Conservation (phyloP, 2,797 vertebrate species). For the Sebastes trivittatus region DNA sequence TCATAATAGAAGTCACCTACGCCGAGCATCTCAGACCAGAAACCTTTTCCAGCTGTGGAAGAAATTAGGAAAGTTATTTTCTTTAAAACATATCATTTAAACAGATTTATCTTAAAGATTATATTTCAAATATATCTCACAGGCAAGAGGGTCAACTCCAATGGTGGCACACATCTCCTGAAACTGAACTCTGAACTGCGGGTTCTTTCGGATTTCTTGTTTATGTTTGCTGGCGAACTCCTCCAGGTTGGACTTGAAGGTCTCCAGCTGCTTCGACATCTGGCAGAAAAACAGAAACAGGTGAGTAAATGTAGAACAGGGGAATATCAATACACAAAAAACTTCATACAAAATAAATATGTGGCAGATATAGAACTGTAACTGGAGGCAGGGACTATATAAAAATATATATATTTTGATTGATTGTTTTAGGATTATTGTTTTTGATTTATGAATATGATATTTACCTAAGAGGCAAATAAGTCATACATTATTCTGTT, state of each 20-base stretch:
- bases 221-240: conserved; percentile 99
- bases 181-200: conserved; percentile 95
- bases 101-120: neutral
- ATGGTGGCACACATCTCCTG: conserved; percentile 99
- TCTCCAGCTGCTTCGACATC: conserved; percentile 98
- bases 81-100: neutral
- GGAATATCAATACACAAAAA: neutral
- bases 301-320: neutral
- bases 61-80: neutral
- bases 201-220: conserved; percentile 93
- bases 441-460: neutral
- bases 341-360: neutral
- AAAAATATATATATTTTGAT: neutral
- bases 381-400: neutral
- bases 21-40: conserved; percentile 99
- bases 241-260: conserved; percentile 94
- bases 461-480: neutral
- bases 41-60: conserved; percentile 93
- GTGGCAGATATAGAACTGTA: neutral
- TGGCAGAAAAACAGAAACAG: conserved; percentile 55
- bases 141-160: conserved; percentile 95
- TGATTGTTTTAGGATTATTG: neutral
- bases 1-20: conserved; percentile 99
- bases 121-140: conserved; percentile 77
- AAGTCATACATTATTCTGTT: too few species aligned